These are phyloP conservation scores for Clostera curtula DNA, from an alignment of 2,888 invertebrate genomes.

Conservation along the genomic window DNA sequence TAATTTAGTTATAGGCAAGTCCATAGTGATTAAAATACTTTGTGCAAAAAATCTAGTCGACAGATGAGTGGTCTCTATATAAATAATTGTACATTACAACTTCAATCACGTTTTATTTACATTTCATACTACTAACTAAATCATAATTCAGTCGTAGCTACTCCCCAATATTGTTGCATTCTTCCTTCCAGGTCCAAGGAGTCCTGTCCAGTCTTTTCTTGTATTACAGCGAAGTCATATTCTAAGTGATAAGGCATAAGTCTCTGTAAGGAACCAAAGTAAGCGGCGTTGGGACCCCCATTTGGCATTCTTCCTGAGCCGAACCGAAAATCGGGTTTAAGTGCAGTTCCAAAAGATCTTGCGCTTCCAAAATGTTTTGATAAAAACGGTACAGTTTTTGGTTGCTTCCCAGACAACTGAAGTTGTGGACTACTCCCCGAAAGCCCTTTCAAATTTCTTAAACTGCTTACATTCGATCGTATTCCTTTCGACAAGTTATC, in stretches of 20 bases:
- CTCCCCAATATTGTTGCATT: conserved; percentile 94
- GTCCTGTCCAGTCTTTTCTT: conserved; percentile 83
- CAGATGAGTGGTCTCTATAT: conserved; percentile 63
- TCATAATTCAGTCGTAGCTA: conserved; percentile 89
- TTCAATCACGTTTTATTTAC: conserved; percentile 62
- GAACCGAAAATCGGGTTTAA: conserved; percentile 75
- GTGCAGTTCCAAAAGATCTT: conserved; percentile 81
- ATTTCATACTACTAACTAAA: conserved; percentile 22
- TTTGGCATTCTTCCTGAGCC: conserved; percentile 77
- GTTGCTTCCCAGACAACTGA: conserved; percentile 56
- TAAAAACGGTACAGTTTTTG: conserved; percentile 71
- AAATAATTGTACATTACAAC: conserved; percentile 52
- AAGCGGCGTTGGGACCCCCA: conserved; percentile 90
- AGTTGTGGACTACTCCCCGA: conserved; percentile 83
- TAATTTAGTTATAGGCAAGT: conserved; percentile 42
- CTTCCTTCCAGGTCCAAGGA: conserved; percentile 87
- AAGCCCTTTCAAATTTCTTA: conserved; percentile 76
- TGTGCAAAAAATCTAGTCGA: conserved; percentile 74
- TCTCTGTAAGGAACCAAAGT: conserved; percentile 89
- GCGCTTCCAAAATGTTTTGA: conserved; percentile 88
- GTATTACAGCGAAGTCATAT: conserved; percentile 88
- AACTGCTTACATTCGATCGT: conserved; percentile 65
- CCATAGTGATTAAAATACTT: conserved; percentile 61
- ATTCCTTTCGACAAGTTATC: conserved; percentile 83
- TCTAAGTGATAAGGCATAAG: conserved; percentile 88